Evolutionary conservation across 2,797 vertebrate species (phyloP).

Genomic region (Lepilemur septentrionalis): DNA sequence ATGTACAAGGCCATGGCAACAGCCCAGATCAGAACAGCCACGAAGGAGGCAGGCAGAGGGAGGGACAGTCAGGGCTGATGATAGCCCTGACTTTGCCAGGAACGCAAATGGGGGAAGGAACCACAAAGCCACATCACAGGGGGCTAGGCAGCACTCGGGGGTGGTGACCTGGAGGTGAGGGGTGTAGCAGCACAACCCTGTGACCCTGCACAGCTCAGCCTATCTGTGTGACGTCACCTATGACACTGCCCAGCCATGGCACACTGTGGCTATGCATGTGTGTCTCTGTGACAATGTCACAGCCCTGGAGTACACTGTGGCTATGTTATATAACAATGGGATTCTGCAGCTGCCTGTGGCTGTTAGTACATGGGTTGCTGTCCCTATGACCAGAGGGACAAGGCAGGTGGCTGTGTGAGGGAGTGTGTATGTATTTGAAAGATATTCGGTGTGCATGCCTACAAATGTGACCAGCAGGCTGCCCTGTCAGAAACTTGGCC

Average conservation of each 20-base stretch:
- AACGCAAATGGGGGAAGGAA: not conserved
- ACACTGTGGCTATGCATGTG: not conserved
- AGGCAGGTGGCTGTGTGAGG: not conserved
- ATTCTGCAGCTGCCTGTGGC: not conserved
- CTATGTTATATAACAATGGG: not conserved
- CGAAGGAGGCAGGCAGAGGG: not conserved
- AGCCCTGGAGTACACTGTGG: not conserved
- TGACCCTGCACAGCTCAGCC: not conserved
- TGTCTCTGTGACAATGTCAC: not conserved
- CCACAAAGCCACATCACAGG: not conserved
- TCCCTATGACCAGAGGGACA: not conserved
- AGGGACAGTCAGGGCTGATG: not conserved
- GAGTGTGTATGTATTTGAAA: not conserved
- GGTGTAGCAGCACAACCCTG: not conserved
- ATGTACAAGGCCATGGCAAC: not conserved
- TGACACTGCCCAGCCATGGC: not conserved
- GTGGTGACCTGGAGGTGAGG: not conserved
- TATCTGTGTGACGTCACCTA: fast-evolving
- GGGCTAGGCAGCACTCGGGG: not conserved
- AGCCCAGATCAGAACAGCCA: not conserved
- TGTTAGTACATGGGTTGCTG: not conserved
- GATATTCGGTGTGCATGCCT: not conserved
- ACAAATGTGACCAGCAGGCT: not conserved
- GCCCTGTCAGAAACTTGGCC: not conserved
- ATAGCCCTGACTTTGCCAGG: not conserved